phyloP scores from a whole-genome alignment of 2,113 vertebrate genomes.

The Symphodus melops region DNA sequence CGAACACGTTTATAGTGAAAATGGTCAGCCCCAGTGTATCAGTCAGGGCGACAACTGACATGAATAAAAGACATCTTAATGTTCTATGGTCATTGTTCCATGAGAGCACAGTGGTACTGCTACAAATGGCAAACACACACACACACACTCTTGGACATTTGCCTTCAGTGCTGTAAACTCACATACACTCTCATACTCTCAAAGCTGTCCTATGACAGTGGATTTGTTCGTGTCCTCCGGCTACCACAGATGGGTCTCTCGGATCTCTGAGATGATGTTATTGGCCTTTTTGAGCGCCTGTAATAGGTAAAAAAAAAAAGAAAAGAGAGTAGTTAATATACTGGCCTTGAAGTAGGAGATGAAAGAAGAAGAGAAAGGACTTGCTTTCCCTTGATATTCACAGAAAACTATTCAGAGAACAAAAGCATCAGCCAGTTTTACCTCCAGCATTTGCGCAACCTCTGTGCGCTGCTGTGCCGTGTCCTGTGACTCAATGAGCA shows the following conservation, averaged over 20 bases:
- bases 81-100: constrained; percentile 59
- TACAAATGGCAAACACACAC: constrained; percentile 5
- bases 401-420: constrained; percentile 34
- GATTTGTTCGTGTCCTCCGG: constrained; percentile 48
- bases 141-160: constrained; percentile 12
- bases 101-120: constrained; percentile 43
- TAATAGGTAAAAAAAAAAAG: constrained; percentile 29
- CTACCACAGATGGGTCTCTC: constrained; percentile 88
- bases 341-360: constrained; percentile 4
- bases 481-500: constrained; percentile 88
- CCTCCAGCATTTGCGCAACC: constrained; percentile 87
- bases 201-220: constrained; percentile 47
- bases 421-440: constrained; percentile 58
- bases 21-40: constrained; percentile 23
- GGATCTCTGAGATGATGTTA: constrained; percentile 87
- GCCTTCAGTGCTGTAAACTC: constrained; percentile 49
- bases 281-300: constrained; percentile 86
- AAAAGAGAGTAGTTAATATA: constrained; percentile 21
- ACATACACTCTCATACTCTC: constrained; percentile 66
- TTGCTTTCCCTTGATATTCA: neutral
- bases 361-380: constrained; percentile 20
- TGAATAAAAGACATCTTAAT: constrained; percentile 36
- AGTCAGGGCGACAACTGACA: constrained; percentile 29
- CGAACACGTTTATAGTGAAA: constrained; percentile 59
- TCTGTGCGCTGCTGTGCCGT: constrained; percentile 86